Evolutionary conservation across 2,888 invertebrate species (phyloP).

Genomic region (Vanessa cardui): DNA sequence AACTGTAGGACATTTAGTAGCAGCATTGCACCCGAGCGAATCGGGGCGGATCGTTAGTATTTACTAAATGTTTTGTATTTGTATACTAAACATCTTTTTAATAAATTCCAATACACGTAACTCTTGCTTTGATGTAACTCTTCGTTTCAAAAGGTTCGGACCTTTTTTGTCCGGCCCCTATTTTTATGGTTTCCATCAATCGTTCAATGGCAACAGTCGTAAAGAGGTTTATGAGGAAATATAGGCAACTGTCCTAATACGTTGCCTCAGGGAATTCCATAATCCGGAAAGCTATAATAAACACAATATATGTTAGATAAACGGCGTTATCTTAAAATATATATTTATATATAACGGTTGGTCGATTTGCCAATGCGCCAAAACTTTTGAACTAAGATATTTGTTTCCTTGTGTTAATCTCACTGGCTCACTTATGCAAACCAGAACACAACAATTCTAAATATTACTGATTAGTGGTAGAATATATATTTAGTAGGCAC

Average conservation of each 20-base stretch:
- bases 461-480: too few species aligned
- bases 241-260: slow-evolving; percentile 16
- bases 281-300: background rate
- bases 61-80: background rate
- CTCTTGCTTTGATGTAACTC: slow-evolving; percentile 24
- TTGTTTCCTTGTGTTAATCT: too few species aligned
- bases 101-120: background rate
- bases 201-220: slow-evolving; percentile 31
- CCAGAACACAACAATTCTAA: too few species aligned
- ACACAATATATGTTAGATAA: background rate
- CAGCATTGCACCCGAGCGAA: too few species aligned
- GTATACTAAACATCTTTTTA: background rate
- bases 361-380: too few species aligned
- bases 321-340: too few species aligned
- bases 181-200: slow-evolving; percentile 43
- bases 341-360: too few species aligned
- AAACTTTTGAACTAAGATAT: too few species aligned
- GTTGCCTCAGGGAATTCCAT: background rate
- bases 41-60: too few species aligned
- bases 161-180: slow-evolving; percentile 35
- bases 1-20: too few species aligned
- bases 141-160: slow-evolving; percentile 38
- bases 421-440: too few species aligned
- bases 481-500: too few species aligned
- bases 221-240: slow-evolving; percentile 21